These are phyloP conservation scores for Barypeithes pellucidus DNA, from an alignment of 2,888 invertebrate species.

Conservation along the genomic window DNA sequence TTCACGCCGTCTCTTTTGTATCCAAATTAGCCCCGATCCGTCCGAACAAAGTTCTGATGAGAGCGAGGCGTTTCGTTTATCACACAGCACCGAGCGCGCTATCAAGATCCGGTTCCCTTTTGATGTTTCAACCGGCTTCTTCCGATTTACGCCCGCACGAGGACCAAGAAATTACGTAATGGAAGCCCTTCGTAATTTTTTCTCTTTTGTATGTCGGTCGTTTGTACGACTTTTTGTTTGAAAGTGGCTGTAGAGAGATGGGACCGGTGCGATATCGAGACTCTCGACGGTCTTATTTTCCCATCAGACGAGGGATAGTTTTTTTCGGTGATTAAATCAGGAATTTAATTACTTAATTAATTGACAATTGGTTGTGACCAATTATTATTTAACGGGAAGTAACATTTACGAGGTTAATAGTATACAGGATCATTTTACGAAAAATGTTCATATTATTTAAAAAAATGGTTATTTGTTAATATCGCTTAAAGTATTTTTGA, in stretches of 20 bases:
- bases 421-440: too few relatives aligned
- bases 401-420: too few relatives aligned
- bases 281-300: neutral
- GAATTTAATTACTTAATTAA: too few relatives aligned
- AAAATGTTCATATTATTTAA: too few relatives aligned
- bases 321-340: neutral
- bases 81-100: conserved; percentile 13
- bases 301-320: neutral
- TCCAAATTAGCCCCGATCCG: conserved; percentile 16
- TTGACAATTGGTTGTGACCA: too few relatives aligned
- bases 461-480: too few relatives aligned
- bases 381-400: too few relatives aligned
- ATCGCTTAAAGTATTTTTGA: too few relatives aligned
- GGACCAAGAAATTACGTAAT: conserved; percentile 28
- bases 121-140: conserved; percentile 26
- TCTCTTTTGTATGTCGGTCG: conserved; percentile 10
- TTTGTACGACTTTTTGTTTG: conserved; percentile 20
- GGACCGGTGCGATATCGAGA: neutral
- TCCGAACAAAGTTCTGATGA: conserved; percentile 15
- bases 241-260: conserved; percentile 10
- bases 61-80: conserved; percentile 18
- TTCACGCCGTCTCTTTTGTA: conserved; percentile 9
- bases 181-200: conserved; percentile 21
- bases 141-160: conserved; percentile 4
- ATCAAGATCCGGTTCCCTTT: conserved; percentile 30